Percentiles rank a stretch among this genome's conserved stretches.
phyloP scores from a whole-genome alignment of 2,113 vertebrate species.

The Plestiodon gilberti region DNA sequence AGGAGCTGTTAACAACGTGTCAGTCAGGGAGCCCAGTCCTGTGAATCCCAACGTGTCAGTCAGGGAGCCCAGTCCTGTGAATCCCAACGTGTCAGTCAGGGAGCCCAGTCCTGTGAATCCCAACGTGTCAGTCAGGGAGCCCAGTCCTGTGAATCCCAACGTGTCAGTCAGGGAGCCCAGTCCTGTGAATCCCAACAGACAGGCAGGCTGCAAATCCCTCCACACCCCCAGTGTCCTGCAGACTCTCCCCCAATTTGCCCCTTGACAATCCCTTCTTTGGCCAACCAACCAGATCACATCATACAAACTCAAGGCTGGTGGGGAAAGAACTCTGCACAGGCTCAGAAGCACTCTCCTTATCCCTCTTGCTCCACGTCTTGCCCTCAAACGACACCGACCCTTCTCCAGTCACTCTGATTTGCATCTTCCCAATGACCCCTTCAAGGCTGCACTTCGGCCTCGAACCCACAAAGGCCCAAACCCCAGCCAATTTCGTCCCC shows the following conservation, averaged over 20 bases:
- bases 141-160: too few species aligned
- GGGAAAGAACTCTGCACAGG: background rate
- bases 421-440: too few species aligned
- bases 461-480: too few species aligned
- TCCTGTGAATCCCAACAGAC: background rate
- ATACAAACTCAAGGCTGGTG: background rate
- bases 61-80: too few species aligned
- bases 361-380: background rate
- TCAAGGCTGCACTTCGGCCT: too few species aligned
- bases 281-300: background rate
- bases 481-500: background rate
- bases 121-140: rapidly evolving
- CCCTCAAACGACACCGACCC: background rate
- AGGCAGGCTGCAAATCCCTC: background rate
- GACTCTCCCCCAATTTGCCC: background rate
- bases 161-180: background rate
- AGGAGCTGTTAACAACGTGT: too few species aligned
- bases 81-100: too few species aligned
- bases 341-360: background rate
- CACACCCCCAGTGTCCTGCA: background rate
- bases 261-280: background rate
- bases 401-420: too few species aligned
- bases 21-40: background rate
- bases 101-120: too few species aligned
- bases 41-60: conserved; percentile 19